A percentile compares a stretch with the other conserved stretches of the same genome.
phyloP scores from a whole-genome alignment of 2,888 invertebrate species.

The Petrolisthes cinctipes region DNA sequence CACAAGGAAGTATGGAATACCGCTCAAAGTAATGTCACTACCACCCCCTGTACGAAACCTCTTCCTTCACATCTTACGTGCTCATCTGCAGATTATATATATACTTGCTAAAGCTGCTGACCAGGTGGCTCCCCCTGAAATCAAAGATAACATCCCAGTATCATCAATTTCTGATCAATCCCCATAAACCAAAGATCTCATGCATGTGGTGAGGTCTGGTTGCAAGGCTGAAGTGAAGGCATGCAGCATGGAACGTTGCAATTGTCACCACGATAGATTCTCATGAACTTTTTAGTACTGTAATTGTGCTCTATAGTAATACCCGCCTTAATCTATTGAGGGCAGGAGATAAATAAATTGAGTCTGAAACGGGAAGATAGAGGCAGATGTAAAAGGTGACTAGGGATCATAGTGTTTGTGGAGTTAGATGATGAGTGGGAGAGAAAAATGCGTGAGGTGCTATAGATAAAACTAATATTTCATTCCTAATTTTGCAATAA shows the following conservation, averaged over 20 bases:
- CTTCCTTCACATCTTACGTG: slow-evolving; percentile 28
- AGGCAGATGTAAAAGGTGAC: background rate
- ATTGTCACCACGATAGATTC: background rate
- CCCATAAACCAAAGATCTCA: slow-evolving; percentile 14
- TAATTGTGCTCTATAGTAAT: background rate
- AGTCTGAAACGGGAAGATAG: background rate
- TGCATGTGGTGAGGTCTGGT: background rate
- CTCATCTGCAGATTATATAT: slow-evolving; percentile 14
- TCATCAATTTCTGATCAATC: slow-evolving; percentile 14
- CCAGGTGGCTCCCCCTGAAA: slow-evolving; percentile 22
- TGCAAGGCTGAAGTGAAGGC: slow-evolving; percentile 10
- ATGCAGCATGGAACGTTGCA: background rate
- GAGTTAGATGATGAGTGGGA: slow-evolving; percentile 3
- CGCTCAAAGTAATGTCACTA: slow-evolving; percentile 18
- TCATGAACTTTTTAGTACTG: slow-evolving; percentile 2
- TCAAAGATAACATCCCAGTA: slow-evolving; percentile 20
- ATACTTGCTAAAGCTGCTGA: slow-evolving; percentile 26
- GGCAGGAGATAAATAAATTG: background rate
- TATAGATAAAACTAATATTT: no score
- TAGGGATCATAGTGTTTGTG: background rate
- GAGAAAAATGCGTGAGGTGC: no score
- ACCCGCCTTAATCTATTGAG: background rate
- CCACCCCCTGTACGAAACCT: background rate
- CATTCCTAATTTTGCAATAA: no score
- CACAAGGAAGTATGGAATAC: slow-evolving; percentile 23